These are phyloP conservation scores for Amphipoea oculea DNA, from an alignment of 2,888 invertebrate species.

Conservation along the genomic window DNA sequence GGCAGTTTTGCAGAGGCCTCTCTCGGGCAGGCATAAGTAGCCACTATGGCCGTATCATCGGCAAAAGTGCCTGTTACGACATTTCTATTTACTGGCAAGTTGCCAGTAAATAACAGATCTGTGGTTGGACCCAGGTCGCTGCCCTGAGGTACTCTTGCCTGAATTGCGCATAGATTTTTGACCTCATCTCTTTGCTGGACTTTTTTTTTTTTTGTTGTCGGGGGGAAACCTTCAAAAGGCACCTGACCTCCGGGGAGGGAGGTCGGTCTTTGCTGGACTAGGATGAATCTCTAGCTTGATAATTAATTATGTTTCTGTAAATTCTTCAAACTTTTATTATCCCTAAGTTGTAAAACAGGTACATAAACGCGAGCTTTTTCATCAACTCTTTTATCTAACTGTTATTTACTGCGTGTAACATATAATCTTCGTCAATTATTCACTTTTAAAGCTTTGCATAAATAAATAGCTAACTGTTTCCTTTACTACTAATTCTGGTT, in stretches of 20 bases:
- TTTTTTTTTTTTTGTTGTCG: too few relatives aligned
- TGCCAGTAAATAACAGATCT: background rate
- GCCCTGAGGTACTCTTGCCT: background rate
- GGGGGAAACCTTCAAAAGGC: too few relatives aligned
- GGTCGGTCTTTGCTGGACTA: background rate
- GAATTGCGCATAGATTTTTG: too few relatives aligned
- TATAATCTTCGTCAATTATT: slow-evolving; percentile 7
- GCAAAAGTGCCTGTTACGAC: background rate
- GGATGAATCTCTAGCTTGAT: background rate
- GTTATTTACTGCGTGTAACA: slow-evolving; percentile 16
- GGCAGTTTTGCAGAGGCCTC: background rate
- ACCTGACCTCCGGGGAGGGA: too few relatives aligned
- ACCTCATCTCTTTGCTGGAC: too few relatives aligned
- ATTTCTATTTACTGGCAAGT: background rate
- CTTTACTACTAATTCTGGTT: slow-evolving; percentile 5
- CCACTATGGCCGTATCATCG: background rate
- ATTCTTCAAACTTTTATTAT: background rate
- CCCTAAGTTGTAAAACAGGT: background rate
- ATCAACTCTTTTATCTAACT: slow-evolving; percentile 1
- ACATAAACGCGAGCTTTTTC: background rate
- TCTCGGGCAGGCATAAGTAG: background rate
- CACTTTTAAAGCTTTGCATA: slow-evolving; percentile 1
- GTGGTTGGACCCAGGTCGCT: background rate
- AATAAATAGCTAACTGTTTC: slow-evolving; percentile 12
- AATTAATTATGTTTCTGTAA: background rate